These are phyloP conservation scores for Botrylloides violaceus DNA, from an alignment of 23 tunicate species.

Conservation along the genomic window DNA sequence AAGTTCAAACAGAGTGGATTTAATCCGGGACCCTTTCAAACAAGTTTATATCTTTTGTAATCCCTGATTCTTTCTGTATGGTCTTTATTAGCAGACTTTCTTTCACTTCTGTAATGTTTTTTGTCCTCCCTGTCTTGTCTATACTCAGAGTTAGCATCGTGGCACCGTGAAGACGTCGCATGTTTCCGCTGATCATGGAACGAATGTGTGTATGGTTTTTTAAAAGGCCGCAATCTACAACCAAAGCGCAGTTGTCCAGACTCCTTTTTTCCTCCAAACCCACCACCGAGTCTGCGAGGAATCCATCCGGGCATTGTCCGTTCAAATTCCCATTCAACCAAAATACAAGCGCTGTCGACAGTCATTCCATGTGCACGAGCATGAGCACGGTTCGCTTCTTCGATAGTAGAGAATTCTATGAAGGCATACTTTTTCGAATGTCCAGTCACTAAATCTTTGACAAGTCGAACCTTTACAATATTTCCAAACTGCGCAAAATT, in stretches of 20 bases:
- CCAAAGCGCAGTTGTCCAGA: slow-evolving; percentile 89
- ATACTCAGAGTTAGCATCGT: too few relatives aligned
- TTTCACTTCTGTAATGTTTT: too few relatives aligned
- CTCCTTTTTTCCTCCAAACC: slow-evolving; percentile 92
- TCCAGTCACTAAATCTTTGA: slow-evolving; percentile 73
- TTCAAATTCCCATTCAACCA: slow-evolving; percentile 70
- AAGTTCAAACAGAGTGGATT: too few relatives aligned
- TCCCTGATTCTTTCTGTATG: too few relatives aligned
- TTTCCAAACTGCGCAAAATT: slow-evolving; percentile 53
- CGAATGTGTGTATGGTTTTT: slow-evolving; percentile 24
- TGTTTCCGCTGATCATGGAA: too few relatives aligned
- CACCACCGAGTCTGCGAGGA: slow-evolving; percentile 81
- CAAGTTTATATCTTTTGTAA: too few relatives aligned
- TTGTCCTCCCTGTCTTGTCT: too few relatives aligned
- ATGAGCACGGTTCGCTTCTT: slow-evolving; percentile 26
- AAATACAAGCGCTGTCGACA: slow-evolving; percentile 47
- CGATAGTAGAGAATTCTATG: slow-evolving; percentile 35
- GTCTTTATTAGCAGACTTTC: too few relatives aligned
- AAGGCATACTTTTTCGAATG: slow-evolving; percentile 70
- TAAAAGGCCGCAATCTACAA: slow-evolving; percentile 68
- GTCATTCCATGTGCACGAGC: slow-evolving; percentile 30
- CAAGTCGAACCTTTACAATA: slow-evolving; percentile 40
- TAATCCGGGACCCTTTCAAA: too few relatives aligned
- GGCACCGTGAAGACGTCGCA: too few relatives aligned
- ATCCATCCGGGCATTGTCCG: slow-evolving; percentile 75